Evolutionary conservation across 1,140 invertebrate species (phyloP).

Genomic region (Brachionus paranguensis): DNA sequence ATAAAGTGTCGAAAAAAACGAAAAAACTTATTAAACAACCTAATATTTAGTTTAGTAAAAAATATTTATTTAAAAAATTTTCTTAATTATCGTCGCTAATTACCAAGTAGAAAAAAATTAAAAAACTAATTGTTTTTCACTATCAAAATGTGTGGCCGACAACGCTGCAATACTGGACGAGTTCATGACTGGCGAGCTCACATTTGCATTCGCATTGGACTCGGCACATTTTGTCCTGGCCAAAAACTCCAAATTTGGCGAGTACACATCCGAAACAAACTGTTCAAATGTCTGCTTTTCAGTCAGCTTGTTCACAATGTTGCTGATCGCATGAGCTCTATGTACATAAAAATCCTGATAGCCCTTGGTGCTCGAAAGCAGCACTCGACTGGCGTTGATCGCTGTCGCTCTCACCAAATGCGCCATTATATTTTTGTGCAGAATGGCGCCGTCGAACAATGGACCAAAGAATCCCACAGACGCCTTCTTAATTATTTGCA

Average conservation of each 20-base stretch:
- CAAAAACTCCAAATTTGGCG: slow-evolving; percentile 4
- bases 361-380: slow-evolving; percentile 74
- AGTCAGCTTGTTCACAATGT: slow-evolving; percentile 1
- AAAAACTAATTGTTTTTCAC: slow-evolving; percentile 14
- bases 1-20: no score
- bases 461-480: slow-evolving; percentile 86
- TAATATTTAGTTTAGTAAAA: not conserved
- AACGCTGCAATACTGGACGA: not conserved
- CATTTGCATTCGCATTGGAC: not conserved
- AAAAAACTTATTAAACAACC: no score
- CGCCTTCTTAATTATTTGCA: slow-evolving; percentile 74
- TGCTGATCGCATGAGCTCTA: slow-evolving; percentile 25
- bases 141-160: not conserved
- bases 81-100: not conserved
- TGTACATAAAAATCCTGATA: slow-evolving; percentile 77
- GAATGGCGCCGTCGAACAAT: slow-evolving; percentile 85
- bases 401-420: slow-evolving; percentile 83
- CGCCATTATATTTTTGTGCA: slow-evolving; percentile 73
- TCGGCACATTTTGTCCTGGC: not conserved
- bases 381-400: slow-evolving; percentile 81
- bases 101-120: not conserved
- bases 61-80: not conserved
- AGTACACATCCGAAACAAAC: slow-evolving; percentile 20
- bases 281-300: slow-evolving; percentile 33
- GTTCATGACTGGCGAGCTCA: not conserved